Base-by-base conservation (phyloP, 2,113 vertebrate species). In the Phyllopteryx taeniolatus region DNA sequence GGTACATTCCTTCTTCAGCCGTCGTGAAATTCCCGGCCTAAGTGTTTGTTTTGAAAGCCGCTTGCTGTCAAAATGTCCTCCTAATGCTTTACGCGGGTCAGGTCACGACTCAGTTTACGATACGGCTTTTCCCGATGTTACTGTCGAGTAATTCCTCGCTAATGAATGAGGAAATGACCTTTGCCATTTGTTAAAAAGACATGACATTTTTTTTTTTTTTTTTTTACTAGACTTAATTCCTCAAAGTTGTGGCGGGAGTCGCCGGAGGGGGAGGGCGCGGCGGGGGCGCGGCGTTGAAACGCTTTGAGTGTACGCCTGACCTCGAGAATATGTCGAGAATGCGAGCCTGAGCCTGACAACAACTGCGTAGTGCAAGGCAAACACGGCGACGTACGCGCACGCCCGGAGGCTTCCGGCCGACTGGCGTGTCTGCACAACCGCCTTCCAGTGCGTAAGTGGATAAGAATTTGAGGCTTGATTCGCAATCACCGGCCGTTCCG, bases 21-120 rank as follows among this genome's bases (percentile, higher is more conserved):
- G 0, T 3, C 75, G 77, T 71, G 73, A 77, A 80, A 87, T 86
- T 89, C 84, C 85, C 80, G 76, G 46, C 75, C 75, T 75, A 85
- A 85, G 70, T 82, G 85, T 27, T 74, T 83, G 72, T 73, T 83
- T 74, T 84, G 72, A 76, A 78, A 77, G 72, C 56, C 49, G 60
- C 66, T 76, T 70, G 75, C 83, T 87, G 83, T 90, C 87, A 85
- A 76, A 82, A 70, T 66, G 22, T 77, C 73, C 75, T 73, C 71
- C 35, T 89, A 82, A 92, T 88, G 86, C 81, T 39, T 73, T 67
- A 80, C 75, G 79, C 73, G 79, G 83, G 81, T 87, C 76, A 77
- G 81, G 83, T 87, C 80, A 85, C 72, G 57, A 63, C 47, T 67
- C 73, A 61, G 71, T 83, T 82, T 79, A 79, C 78, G 74, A 72